A percentile compares a stretch with the other conserved stretches of the same genome.
These are phyloP conservation scores for Drosophila meridionalis DNA, from an alignment of 2,888 invertebrate genomes.

Conservation along the genomic window DNA sequence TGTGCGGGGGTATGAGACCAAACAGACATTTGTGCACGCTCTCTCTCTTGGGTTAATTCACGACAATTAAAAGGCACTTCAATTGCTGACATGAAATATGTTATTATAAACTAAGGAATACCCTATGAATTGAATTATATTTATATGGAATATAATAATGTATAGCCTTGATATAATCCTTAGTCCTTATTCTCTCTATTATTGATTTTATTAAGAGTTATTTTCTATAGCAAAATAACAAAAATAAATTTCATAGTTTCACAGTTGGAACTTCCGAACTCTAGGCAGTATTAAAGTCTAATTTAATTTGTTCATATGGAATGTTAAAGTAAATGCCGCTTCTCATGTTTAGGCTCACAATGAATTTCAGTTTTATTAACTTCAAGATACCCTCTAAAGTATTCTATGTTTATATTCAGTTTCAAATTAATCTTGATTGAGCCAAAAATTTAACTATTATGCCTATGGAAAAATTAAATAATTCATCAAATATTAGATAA, in stretches of 20 bases:
- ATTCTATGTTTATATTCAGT: neutral
- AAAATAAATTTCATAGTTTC: neutral
- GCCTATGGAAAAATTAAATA: neutral
- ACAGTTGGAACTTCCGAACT: neutral
- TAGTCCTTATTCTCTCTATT: neutral
- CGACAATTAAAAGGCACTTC: constrained; percentile 14
- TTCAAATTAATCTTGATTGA: neutral
- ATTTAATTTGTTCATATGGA: neutral
- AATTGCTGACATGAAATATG: neutral
- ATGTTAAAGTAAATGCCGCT: neutral
- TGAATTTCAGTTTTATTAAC: neutral
- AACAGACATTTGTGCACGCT: neutral
- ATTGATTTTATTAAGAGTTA: neutral
- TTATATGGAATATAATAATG: neutral
- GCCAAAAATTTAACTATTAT: neutral
- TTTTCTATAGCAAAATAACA: neutral
- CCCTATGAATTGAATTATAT: neutral
- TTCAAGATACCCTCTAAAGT: neutral
- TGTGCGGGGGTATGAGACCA: neutral
- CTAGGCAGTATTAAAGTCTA: neutral
- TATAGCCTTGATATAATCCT: neutral
- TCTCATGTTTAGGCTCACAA: neutral
- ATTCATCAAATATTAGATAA: neutral
- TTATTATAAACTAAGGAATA: neutral
- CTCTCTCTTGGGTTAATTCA: constrained; percentile 15